Evolutionary conservation across 1,140 invertebrate genomes (phyloP).

Genomic region (Atopsyche davidsoni): DNA sequence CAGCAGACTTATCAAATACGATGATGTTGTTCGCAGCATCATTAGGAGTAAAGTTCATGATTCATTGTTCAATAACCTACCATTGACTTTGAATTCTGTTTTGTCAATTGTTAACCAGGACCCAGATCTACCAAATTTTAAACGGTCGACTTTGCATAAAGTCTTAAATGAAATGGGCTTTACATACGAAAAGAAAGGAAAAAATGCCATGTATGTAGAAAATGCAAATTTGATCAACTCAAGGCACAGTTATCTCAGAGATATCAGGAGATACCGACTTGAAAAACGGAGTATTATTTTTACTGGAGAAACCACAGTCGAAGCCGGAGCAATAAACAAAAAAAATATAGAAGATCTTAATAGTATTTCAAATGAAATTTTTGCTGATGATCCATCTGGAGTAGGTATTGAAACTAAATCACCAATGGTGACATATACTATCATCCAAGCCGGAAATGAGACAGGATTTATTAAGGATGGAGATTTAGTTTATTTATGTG

Average conservation of each 20-base stretch:
- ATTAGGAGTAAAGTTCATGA: slow-evolving; percentile 11
- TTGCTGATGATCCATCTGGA: neutral
- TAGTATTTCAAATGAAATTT: too few relatives aligned
- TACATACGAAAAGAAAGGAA: slow-evolving; percentile 11
- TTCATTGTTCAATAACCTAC: slow-evolving; percentile 5
- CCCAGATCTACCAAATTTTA: slow-evolving; percentile 9
- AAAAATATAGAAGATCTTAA: too few relatives aligned
- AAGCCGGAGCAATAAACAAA: neutral
- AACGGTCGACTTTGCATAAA: slow-evolving; percentile 9
- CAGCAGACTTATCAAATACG: slow-evolving; percentile 12
- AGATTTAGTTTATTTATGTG: neutral
- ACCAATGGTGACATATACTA: slow-evolving; percentile 4
- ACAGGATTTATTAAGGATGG: slow-evolving; percentile 5
- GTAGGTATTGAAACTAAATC: neutral
- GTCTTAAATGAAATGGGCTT: slow-evolving; percentile 13
- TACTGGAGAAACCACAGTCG: neutral
- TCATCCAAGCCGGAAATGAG: slow-evolving; percentile 8
- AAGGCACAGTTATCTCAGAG: slow-evolving; percentile 6
- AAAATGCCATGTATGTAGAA: slow-evolving; percentile 8
- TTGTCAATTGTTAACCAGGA: slow-evolving; percentile 6
- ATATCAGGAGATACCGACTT: neutral
- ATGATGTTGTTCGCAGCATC: slow-evolving; percentile 5
- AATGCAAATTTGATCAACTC: slow-evolving; percentile 1
- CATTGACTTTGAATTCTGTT: slow-evolving; percentile 8
- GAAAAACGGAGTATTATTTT: slow-evolving; percentile 3